A percentile compares a stretch with the other conserved stretches of the same genome.
Conservation (phyloP, 2,797 vertebrate genomes). For the Alectoris magna region DNA sequence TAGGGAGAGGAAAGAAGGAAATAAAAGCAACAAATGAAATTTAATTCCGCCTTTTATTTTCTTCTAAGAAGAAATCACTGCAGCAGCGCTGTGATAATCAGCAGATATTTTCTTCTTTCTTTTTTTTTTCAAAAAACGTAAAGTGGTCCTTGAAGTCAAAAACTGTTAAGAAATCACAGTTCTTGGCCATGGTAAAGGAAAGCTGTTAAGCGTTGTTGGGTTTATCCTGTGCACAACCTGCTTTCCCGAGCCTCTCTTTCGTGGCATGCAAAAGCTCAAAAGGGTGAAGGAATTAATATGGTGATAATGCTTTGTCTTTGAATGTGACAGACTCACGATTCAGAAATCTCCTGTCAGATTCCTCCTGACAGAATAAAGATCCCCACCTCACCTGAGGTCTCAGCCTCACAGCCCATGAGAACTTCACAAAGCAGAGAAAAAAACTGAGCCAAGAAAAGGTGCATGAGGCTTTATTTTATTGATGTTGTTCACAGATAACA, state of each 20-base stretch:
- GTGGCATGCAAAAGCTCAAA: neutral
- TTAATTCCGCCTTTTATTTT: conserved; percentile 1
- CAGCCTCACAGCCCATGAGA: neutral
- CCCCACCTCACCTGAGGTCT: neutral
- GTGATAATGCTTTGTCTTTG: neutral
- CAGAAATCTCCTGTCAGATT: neutral
- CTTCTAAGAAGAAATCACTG: neutral
- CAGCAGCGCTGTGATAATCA: neutral
- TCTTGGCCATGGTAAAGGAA: neutral
- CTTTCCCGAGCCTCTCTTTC: neutral
- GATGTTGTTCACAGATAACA: neutral
- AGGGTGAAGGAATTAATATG: neutral
- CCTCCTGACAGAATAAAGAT: neutral
- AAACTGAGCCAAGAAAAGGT: neutral
- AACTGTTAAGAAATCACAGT: neutral
- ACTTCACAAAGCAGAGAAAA: neutral
- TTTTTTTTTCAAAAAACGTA: neutral
- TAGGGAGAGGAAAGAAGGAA: neutral
- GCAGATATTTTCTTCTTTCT: neutral
- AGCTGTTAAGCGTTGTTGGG: neutral
- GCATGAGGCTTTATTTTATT: neutral
- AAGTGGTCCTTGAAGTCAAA: neutral
- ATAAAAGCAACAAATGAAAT: conserved; percentile 19
- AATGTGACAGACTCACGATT: neutral
- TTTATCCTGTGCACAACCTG: neutral